Evolutionary conservation across 92 coral and sea anemone genomes (phyloP), one percentile per base, ranked within the genome.

Genomic region (Chrysogorgia sp.): DNA sequence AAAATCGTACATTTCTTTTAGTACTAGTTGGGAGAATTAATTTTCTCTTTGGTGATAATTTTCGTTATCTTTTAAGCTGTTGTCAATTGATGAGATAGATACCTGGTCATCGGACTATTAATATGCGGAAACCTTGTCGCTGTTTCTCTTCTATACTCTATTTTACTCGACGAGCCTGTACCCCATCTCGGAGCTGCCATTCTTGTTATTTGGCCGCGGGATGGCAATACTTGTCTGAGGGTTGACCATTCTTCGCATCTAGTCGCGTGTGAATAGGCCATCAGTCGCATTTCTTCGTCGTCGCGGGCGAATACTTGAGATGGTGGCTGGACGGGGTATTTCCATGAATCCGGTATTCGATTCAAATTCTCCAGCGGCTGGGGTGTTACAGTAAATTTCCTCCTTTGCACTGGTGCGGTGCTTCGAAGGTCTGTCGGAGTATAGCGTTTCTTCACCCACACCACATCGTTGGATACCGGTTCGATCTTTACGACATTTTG

Each of bases 201-300:
- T 74, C 89, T 69, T 28, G 74, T 53, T 5, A 88, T 92, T 14
- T 88, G 80, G 0, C 98, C 98, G 72, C 86, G 71, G 0, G 98
- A 94, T n/a, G 98, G 98, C 22, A 91, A 52, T 0, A 84, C 83
- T 77, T 94, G 98, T 26, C 98, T 66, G 31, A 94, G 86, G 0
- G 98, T 94, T 4, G 98, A 94, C 98, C 98, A 94, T 62, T 94
- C 97, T 58, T 91, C 96, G 58, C 98, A 91, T 74, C 98, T 72
- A 3, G 96, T 89, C 14, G 97, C 97, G 64, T 87, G 98, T 20
- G 93, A 71, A 9, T 91, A 91, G 33, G 96, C 91, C 76, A 91
- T 81, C 92, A 96, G 87, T 55, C 83, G 74, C 37, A 70, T 76
- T 61, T 94, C 98, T 80, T 94, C 98, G 25, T 84, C 41, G 80